Percentiles rank a stretch among this genome's conserved stretches.
phyloP scores from a whole-genome alignment of 2,797 vertebrate species.

The Hozukius guyotensis region DNA sequence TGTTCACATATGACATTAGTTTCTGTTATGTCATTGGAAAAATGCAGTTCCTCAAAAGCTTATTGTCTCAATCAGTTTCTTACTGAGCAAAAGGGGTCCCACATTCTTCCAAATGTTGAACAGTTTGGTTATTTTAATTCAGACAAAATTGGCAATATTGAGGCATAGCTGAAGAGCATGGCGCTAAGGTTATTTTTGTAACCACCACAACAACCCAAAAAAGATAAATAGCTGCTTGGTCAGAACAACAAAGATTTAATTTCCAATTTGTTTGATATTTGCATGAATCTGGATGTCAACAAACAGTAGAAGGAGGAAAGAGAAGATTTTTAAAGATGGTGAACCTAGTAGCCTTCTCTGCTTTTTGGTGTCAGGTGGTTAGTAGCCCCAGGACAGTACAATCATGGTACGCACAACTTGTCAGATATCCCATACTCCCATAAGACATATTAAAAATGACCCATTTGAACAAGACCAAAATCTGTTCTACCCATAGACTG shows the following conservation, averaged over 20 bases:
- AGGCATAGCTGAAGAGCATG: background rate
- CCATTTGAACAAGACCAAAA: background rate
- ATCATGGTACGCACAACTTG: background rate
- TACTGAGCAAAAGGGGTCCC: background rate
- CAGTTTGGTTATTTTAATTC: background rate
- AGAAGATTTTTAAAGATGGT: background rate
- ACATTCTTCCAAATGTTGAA: background rate
- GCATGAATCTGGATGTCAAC: background rate
- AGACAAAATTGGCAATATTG: background rate
- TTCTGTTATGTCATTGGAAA: background rate
- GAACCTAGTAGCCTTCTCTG: background rate
- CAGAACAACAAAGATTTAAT: too few species aligned
- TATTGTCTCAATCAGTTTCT: too few species aligned
- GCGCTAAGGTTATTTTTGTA: background rate
- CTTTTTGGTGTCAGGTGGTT: background rate
- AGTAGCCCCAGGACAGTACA: background rate
- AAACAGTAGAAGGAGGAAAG: background rate
- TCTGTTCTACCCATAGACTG: too few species aligned
- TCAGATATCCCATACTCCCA: background rate
- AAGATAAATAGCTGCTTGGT: too few species aligned
- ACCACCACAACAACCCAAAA: background rate
- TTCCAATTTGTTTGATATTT: too few species aligned
- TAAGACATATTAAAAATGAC: background rate
- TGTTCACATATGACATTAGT: background rate
- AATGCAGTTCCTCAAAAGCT: fast-evolving